These are phyloP conservation scores for Zoanthus gigantus DNA, from an alignment of 92 coral and sea anemone genomes.

Conservation along the genomic window DNA sequence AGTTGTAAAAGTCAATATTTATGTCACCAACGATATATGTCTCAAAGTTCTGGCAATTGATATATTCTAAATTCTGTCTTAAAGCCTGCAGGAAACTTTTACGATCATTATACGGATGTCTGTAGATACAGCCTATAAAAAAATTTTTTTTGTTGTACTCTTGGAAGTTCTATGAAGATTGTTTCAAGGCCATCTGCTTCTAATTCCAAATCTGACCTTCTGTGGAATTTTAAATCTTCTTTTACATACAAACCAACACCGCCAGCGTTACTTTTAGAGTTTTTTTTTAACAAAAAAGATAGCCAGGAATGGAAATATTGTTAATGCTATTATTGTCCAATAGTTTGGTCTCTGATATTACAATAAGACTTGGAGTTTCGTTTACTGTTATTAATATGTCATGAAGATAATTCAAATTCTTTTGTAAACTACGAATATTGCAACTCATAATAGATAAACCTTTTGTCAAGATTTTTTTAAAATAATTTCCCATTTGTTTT, in stretches of 20 bases:
- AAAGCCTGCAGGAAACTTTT: background rate
- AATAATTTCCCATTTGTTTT: too few relatives aligned
- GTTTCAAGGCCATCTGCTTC: background rate
- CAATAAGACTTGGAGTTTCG: background rate
- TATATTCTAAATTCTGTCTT: slow-evolving; percentile 11
- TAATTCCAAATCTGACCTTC: background rate
- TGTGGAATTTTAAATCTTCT: background rate
- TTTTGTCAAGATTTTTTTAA: too few relatives aligned
- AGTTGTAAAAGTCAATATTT: background rate
- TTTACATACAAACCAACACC: slow-evolving; percentile 19
- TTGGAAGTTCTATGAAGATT: background rate
- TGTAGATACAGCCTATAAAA: background rate
- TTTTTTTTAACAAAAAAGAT: background rate
- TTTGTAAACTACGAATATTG: too few relatives aligned
- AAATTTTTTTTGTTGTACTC: background rate
- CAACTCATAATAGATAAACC: too few relatives aligned
- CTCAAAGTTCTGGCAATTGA: slow-evolving; percentile 19
- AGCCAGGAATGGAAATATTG: background rate
- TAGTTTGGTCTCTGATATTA: slow-evolving; percentile 18
- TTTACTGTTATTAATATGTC: too few relatives aligned
- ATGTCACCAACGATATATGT: slow-evolving; percentile 9
- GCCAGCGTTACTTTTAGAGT: background rate
- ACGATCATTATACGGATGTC: slow-evolving; percentile 2
- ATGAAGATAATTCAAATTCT: too few relatives aligned
- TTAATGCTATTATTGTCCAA: background rate